phyloP scores from a whole-genome alignment of 2,797 vertebrate genomes.

The Sebastes diaconus region DNA sequence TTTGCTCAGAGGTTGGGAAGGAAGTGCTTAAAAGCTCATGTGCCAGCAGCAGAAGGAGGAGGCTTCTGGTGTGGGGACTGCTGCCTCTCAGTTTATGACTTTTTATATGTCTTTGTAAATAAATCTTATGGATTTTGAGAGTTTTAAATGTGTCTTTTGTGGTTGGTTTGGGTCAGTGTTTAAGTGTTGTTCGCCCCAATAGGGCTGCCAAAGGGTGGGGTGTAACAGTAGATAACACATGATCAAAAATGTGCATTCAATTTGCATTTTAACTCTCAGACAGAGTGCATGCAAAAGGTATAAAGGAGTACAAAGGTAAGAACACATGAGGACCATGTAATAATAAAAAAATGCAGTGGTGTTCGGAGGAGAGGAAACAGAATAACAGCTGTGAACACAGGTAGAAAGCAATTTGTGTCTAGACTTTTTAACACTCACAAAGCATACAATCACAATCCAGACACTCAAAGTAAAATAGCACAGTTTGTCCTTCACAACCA shows the following conservation, averaged over 20 bases:
- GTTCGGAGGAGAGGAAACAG: background rate
- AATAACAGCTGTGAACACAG: background rate
- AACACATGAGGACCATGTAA: background rate
- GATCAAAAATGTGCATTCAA: background rate
- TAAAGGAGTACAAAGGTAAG: background rate
- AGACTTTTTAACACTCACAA: background rate
- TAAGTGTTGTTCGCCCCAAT: no score
- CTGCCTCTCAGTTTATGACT: no score
- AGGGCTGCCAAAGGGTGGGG: no score
- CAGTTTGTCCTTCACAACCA: background rate
- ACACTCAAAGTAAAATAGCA: background rate
- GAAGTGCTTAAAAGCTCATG: no score
- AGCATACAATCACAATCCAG: background rate
- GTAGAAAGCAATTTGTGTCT: background rate
- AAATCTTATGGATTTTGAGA: no score
- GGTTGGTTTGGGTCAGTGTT: no score
- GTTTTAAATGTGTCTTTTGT: no score
- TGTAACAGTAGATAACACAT: background rate
- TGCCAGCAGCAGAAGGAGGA: no score
- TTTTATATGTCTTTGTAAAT: fast-evolving
- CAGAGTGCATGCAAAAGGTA: background rate
- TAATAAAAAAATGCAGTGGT: background rate
- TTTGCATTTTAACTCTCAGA: background rate
- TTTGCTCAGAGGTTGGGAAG: no score
- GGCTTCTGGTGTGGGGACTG: no score